Base-by-base conservation (phyloP, 2,797 vertebrate genomes). In the Chelon auratus region DNA sequence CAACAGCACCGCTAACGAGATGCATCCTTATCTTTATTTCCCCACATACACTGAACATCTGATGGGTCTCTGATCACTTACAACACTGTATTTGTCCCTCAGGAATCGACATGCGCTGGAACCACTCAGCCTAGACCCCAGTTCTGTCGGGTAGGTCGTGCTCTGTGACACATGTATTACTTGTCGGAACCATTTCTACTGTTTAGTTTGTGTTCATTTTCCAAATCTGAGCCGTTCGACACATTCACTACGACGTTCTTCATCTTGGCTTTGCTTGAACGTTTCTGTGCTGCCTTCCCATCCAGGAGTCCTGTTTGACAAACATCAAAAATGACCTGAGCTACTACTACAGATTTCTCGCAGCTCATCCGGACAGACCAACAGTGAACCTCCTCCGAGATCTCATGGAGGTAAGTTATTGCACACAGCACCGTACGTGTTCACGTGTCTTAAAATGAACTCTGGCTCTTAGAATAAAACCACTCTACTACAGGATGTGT, bases 281-380 rank as follows among this genome's bases (percentile, higher is more conserved):
- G 3, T 8, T 14, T 47, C 11, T 54, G 55, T 60, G 5, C n/a
- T 73, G 13, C 61, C 36, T 73, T 63, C 12, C 20, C 47, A 2
- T 67, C 3, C 17, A 95, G 94, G 81, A 83, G 0, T 80, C 64
- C 0, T 95, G 94, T 65, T 52, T 93, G 68, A 76, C 51, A 24
- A 91, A 85, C 64, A 90, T 95, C 8, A 33, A 8, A 15, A 36
- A 88, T 22, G 94, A 95, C 84, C 83, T 95, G 18, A 72, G 1
- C 4, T 70, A 91, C 76, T 94, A 92, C 82, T 80, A 86, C 54
- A 74, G 62, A 11, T 65, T 83, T 4, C 82, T 94, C 0, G 33
- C 59, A 26, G 67, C 70, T 33, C 87, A 91, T 53, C 73, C 60
- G 0, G 81, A 89, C 48, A 33, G 30, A 33, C 30, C 51, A 5